phyloP scores from a whole-genome alignment of 2,797 vertebrate species.

The Lacerta viridis region DNA sequence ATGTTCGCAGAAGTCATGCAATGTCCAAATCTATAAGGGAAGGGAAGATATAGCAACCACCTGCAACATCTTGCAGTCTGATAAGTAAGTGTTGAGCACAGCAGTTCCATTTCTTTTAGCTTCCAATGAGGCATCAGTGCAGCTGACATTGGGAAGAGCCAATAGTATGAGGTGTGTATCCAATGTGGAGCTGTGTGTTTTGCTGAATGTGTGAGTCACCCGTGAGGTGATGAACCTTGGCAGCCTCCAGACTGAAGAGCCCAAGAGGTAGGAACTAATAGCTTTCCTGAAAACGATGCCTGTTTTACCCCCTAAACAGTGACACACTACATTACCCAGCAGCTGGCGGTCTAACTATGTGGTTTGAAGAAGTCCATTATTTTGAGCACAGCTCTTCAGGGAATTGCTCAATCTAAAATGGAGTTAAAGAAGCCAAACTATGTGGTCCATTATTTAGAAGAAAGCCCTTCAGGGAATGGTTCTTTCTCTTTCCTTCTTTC shows the following conservation, averaged over 20 bases:
- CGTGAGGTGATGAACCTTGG: conserved; percentile 66
- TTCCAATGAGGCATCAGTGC: neutral
- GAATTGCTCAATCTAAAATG: conserved; percentile 33
- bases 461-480: conserved; percentile 67
- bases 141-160: neutral
- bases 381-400: conserved; percentile 24
- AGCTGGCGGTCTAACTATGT: conserved; percentile 30
- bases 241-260: conserved; percentile 70
- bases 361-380: conserved; percentile 43
- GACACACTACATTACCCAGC: conserved; percentile 43
- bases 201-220: conserved; percentile 63
- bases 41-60: neutral
- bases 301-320: conserved; percentile 62
- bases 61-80: neutral
- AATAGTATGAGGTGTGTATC: conserved; percentile 18
- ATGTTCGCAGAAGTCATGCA: neutral
- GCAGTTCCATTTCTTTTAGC: neutral
- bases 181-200: conserved; percentile 43
- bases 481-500: conserved; percentile 1
- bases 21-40: neutral
- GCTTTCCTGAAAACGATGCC: conserved; percentile 58
- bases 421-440: conserved; percentile 47
- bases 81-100: neutral
- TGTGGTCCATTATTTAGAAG: conserved; percentile 49
- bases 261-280: conserved; percentile 61